Evolutionary conservation across 2,113 vertebrate genomes (phyloP).

Genomic region (Catharus bicknelli): DNA sequence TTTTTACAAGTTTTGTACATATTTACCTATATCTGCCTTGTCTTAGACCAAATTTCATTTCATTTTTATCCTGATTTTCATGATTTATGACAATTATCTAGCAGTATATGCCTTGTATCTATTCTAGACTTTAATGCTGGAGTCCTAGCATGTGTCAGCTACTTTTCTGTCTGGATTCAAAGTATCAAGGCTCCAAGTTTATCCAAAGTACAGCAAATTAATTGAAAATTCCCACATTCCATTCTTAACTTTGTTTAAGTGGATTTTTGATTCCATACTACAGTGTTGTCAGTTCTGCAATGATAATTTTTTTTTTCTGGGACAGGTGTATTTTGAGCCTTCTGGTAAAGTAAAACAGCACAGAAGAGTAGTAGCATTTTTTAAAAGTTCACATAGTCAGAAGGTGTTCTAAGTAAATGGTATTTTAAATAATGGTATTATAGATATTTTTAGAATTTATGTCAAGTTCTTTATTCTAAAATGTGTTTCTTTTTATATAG

Average conservation of each 20-base stretch:
- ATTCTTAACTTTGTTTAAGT: background rate
- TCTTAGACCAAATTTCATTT: background rate
- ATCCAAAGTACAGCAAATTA: background rate
- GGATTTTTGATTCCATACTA: background rate
- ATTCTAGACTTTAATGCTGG: background rate
- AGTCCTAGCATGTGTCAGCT: background rate
- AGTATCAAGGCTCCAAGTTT: background rate
- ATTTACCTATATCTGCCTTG: background rate
- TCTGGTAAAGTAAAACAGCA: background rate
- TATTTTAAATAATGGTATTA: background rate
- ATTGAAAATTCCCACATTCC: background rate
- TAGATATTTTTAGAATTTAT: background rate
- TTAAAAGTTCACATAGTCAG: background rate
- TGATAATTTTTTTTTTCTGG: background rate
- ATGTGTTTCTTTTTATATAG: constrained; percentile 73
- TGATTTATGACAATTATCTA: background rate
- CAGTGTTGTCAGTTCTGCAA: background rate
- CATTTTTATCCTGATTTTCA: background rate
- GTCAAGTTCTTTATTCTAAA: background rate
- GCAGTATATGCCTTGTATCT: background rate
- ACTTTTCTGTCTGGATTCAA: background rate
- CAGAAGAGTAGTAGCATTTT: background rate
- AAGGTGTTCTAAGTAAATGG: background rate
- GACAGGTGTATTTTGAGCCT: background rate
- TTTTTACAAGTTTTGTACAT: background rate